Evolutionary conservation across 2,797 vertebrate genomes (phyloP).

Genomic region (Streptopelia turtur): DNA sequence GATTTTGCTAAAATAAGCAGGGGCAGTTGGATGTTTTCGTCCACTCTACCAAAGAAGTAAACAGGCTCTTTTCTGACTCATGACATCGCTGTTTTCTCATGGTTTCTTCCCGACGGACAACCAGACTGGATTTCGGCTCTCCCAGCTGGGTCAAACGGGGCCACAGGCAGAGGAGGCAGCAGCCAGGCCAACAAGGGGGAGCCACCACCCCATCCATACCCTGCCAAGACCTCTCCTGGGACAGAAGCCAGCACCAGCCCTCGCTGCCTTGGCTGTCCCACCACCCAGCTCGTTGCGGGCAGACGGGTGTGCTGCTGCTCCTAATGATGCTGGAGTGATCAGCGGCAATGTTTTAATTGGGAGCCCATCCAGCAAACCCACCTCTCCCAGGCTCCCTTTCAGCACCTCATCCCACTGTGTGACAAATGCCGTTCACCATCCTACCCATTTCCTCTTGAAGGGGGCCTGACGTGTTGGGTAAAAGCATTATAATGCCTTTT

Average conservation of each 20-base stretch:
- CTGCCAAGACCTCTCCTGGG: fast-evolving
- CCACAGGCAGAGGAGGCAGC: neutral
- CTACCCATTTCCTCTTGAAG: fast-evolving
- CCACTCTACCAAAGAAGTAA: conserved; percentile 3
- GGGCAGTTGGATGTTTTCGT: neutral
- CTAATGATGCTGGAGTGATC: fast-evolving
- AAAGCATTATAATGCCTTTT: neutral
- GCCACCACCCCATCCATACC: neutral
- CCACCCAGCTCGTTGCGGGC: fast-evolving
- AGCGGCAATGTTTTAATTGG: neutral
- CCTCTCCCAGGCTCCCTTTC: neutral
- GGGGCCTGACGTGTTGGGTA: neutral
- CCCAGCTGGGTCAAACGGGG: neutral
- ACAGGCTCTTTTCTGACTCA: neutral
- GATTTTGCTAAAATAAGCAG: conserved; percentile 36
- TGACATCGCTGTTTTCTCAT: neutral
- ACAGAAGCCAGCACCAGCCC: fast-evolving
- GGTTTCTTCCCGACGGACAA: neutral
- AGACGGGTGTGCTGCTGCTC: neutral
- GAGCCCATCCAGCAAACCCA: neutral
- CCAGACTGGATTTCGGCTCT: neutral
- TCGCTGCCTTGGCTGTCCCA: fast-evolving
- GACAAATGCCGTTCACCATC: neutral
- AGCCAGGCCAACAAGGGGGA: neutral
- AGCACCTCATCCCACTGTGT: neutral